Percentiles rank a stretch among this genome's conserved stretches.
Evolutionary conservation across 1,140 invertebrate species (phyloP).

Genomic region (Leptopilina boulardi): DNA sequence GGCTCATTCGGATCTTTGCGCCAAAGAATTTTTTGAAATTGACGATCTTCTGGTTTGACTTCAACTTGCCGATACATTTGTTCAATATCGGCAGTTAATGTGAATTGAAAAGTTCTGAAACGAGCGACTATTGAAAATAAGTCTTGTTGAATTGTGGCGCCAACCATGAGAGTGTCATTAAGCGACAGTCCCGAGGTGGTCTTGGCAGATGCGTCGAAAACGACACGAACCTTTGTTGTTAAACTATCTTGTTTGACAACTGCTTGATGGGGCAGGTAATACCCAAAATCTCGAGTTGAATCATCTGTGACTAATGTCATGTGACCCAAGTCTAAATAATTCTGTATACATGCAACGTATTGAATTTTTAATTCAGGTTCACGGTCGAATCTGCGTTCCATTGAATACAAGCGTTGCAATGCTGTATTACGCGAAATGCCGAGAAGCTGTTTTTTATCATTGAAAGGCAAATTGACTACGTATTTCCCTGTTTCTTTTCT

Average conservation of each 20-base stretch:
- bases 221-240: constrained; percentile 2
- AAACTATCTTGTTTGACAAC: too few relatives aligned
- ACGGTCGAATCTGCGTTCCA: too few relatives aligned
- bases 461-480: too few relatives aligned
- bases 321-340: too few relatives aligned
- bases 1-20: constrained; percentile 5
- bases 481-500: too few relatives aligned
- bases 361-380: too few relatives aligned
- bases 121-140: constrained; percentile 36
- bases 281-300: too few relatives aligned
- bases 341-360: too few relatives aligned
- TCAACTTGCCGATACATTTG: constrained; percentile 43
- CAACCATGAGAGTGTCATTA: constrained; percentile 31
- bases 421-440: too few relatives aligned
- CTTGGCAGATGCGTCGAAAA: constrained; percentile 36
- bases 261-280: too few relatives aligned
- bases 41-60: constrained; percentile 16
- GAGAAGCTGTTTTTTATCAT: too few relatives aligned
- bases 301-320: neutral
- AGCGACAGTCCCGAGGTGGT: constrained; percentile 16
- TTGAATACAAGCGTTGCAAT: too few relatives aligned
- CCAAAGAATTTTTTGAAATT: constrained; percentile 58
- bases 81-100: constrained; percentile 37
- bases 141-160: constrained; percentile 19
- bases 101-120: constrained; percentile 20